Evolutionary conservation across 1,140 invertebrate species (phyloP), one percentile per base, ranked within the genome.

Genomic region (Melanaphis sacchari): DNA sequence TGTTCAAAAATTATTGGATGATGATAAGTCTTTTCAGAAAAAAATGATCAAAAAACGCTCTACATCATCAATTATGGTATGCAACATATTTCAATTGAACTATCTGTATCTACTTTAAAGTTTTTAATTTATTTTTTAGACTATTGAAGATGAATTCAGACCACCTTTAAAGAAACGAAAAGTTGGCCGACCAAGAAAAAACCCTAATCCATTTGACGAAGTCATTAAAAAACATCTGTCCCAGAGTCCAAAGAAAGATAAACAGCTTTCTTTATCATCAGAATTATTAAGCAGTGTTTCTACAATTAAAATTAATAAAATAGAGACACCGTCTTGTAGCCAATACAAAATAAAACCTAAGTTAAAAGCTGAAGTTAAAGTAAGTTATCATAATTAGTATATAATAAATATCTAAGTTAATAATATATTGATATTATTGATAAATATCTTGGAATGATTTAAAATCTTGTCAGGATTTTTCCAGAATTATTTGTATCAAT

Each of bases 321-420:
- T 82, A 41, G 91, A 93, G 15, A 85, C 46, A n/a, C 41, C 81
- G 9, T 85, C 91, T 22, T 40, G 36, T 40, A 36, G 46, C 15
- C 91, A 93, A 26, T 93, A 93, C 4, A 93, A 93, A 93, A 93
- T 93, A 18, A 93, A 93, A 93, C 91, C 91, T 0, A 93, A 93
- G 46, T 93, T 94, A 41, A 94, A 94, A 82, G 94, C 91, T 52
- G 91, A 93, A 84, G 91, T 93, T 26, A 93, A 93, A 52, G 91
- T 84, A 41, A 40, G 91, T 93, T 76, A 41, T 38, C 22, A 41
- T 40, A 40, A 15, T 52, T 85, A 85, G 24, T 43, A 6, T 85
- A 43, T 26, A 15, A 26, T 85, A 24, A 38, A 41, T 24, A 31
- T 85, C 4, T 24, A n/a, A n/a, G 31, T 76, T 76, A n/a, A 36